phyloP scores from a whole-genome alignment of 1,140 invertebrate genomes.

The Drosophila gunungcola region DNA sequence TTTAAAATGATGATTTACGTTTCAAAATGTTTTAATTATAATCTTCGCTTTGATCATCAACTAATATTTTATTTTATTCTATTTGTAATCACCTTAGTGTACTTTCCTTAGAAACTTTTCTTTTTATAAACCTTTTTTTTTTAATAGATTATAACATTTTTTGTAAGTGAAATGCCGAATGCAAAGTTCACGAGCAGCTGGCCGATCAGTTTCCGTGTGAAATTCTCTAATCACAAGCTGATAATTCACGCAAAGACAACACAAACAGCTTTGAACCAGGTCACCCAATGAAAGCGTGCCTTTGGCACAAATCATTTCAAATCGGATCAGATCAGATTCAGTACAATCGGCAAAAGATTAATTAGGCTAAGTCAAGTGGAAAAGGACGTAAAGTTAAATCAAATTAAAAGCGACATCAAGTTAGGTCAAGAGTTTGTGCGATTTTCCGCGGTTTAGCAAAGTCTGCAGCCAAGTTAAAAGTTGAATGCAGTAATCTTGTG shows the following conservation, averaged over 20 bases:
- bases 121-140: not conserved
- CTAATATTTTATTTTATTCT: too few species aligned
- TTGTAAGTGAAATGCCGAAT: slow-evolving; percentile 4
- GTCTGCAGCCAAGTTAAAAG: slow-evolving; percentile 2
- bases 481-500: not conserved
- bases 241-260: slow-evolving; percentile 49
- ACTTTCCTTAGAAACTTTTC: too few species aligned
- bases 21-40: too few species aligned
- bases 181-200: slow-evolving; percentile 62
- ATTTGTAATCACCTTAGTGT: too few species aligned
- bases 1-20: too few species aligned
- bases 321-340: slow-evolving; percentile 9
- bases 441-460: not conserved
- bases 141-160: not conserved
- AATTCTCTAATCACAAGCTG: slow-evolving; percentile 69
- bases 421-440: slow-evolving; percentile 16
- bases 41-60: too few species aligned
- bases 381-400: not conserved
- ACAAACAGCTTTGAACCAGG: slow-evolving; percentile 39
- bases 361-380: not conserved
- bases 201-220: slow-evolving; percentile 68
- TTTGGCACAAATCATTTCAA: slow-evolving; percentile 46
- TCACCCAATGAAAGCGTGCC: slow-evolving; percentile 64
- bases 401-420: slow-evolving; percentile 18
- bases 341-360: slow-evolving; percentile 19